A percentile compares a stretch with the other conserved stretches of the same genome.
Evolutionary conservation across 2,888 invertebrate species (phyloP).

Genomic region (Bruchidius siliquastri): DNA sequence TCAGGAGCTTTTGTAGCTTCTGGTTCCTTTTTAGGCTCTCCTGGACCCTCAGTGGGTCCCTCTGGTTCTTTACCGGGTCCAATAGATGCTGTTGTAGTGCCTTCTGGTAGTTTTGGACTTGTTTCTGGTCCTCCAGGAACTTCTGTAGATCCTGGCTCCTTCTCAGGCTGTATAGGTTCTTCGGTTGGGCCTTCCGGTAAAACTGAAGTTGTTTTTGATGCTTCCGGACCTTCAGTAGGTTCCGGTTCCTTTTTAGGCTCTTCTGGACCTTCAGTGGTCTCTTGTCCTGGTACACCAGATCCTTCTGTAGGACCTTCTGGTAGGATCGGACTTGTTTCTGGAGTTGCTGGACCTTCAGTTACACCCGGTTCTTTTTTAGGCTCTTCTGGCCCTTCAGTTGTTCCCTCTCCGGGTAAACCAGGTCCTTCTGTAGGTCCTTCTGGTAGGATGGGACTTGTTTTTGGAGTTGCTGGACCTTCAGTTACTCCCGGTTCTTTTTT

Average conservation of each 20-base stretch:
- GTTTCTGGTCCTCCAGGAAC: background rate
- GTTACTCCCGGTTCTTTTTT: background rate
- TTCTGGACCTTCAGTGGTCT: too few species aligned
- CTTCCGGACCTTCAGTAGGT: conserved; percentile 5
- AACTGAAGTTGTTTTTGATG: background rate
- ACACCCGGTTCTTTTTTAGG: background rate
- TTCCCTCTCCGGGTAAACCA: conserved; percentile 7
- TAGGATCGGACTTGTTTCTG: too few species aligned
- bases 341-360: background rate
- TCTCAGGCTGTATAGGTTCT: too few species aligned
- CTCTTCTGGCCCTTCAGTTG: conserved; percentile 6
- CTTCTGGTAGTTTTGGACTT: background rate
- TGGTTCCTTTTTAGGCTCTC: background rate
- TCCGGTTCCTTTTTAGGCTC: background rate
- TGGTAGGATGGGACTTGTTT: conserved; percentile 7
- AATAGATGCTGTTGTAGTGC: too few species aligned
- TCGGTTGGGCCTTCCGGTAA: background rate
- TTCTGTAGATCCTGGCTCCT: background rate
- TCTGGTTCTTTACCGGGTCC: background rate
- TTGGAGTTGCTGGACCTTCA: background rate
- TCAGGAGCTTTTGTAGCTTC: conserved; percentile 8
- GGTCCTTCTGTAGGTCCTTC: conserved; percentile 1
- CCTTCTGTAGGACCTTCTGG: background rate
- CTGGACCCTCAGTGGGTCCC: background rate
- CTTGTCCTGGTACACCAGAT: too few species aligned